Conservation (phyloP, 2,797 vertebrate genomes). For the Pseudomugil tenellus region DNA sequence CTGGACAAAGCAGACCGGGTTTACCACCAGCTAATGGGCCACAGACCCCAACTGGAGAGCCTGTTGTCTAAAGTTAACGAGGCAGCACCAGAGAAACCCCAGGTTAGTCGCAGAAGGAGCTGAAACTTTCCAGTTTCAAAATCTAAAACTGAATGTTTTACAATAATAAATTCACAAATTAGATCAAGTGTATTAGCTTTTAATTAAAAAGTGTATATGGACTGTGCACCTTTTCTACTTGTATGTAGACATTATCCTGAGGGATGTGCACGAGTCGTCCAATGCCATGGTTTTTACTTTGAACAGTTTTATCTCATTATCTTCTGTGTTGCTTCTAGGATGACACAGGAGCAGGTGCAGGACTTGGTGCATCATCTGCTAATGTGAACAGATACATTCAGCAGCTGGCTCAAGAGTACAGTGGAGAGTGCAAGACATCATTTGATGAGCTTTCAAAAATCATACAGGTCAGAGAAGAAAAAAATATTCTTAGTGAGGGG, state of each 20-base stretch:
- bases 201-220: background rate
- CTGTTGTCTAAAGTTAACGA: constrained; percentile 98
- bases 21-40: constrained; percentile 99
- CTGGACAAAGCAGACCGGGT: constrained; percentile 98
- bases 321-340: constrained; percentile 80
- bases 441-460: constrained; percentile 99
- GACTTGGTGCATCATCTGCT: constrained; percentile 93
- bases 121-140: background rate
- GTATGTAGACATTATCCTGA: background rate
- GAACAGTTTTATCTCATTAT: constrained; percentile 1
- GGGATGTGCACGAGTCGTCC: background rate
- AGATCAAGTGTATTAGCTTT: background rate
- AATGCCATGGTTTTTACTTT: background rate
- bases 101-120: constrained; percentile 80
- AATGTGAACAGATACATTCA: constrained; percentile 98
- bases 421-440: constrained; percentile 97
- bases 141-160: background rate
- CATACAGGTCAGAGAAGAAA: constrained; percentile 87
- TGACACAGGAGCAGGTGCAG: constrained; percentile 89
- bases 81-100: constrained; percentile 96
- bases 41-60: constrained; percentile 94
- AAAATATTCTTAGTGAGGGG: rapidly evolving
- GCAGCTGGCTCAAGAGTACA: constrained; percentile 97
- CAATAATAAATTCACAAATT: background rate
- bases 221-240: background rate